These are phyloP conservation scores for Tigriopus californicus DNA, from an alignment of 2,888 invertebrate genomes.

Conservation along the genomic window DNA sequence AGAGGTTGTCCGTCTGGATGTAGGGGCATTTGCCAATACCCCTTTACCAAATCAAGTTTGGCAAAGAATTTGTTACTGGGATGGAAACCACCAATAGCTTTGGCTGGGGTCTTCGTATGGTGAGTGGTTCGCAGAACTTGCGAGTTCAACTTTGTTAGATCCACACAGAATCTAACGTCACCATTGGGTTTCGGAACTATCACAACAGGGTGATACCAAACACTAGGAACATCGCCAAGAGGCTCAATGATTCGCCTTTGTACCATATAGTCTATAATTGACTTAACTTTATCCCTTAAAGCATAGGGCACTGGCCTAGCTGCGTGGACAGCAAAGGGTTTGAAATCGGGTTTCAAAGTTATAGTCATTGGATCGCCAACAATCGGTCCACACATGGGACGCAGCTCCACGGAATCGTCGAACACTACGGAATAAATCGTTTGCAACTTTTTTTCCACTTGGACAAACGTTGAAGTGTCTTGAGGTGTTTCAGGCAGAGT, in stretches of 20 bases:
- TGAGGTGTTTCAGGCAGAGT: no score
- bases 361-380: slow-evolving; percentile 8
- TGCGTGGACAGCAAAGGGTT: slow-evolving; percentile 11
- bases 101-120: slow-evolving; percentile 5
- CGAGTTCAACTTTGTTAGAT: slow-evolving; percentile 14
- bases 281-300: slow-evolving; percentile 7
- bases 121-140: slow-evolving; percentile 12
- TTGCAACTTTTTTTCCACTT: no score
- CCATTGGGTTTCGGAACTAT: slow-evolving; percentile 2
- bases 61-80: slow-evolving; percentile 7
- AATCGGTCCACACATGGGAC: not conserved
- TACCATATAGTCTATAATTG: slow-evolving; percentile 6
- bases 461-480: no score
- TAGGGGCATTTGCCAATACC: slow-evolving; percentile 15
- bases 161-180: slow-evolving; percentile 4
- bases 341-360: slow-evolving; percentile 4
- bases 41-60: not conserved
- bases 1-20: not conserved
- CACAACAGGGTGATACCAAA: slow-evolving; percentile 12
- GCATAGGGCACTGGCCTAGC: slow-evolving; percentile 12
- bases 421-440: no score
- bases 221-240: slow-evolving; percentile 12
- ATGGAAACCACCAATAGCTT: slow-evolving; percentile 5
- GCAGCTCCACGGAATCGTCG: no score
- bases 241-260: slow-evolving; percentile 12